Conservation (phyloP, 2,113 vertebrate species). For the Ranitomeya variabilis region DNA sequence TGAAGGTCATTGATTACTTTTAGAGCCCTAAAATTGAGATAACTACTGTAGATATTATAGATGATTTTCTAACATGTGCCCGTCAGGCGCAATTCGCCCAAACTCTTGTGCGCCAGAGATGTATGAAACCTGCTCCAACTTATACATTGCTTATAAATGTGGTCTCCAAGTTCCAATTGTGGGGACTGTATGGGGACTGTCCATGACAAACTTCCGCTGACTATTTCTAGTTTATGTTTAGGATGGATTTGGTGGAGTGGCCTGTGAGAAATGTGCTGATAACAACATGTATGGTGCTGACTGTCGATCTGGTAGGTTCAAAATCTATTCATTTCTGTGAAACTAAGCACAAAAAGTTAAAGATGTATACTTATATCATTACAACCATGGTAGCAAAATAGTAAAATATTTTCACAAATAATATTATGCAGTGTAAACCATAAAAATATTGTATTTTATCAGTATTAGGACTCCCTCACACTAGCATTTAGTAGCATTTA, state of each 20-base stretch:
- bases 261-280: slow-evolving; percentile 85
- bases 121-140: too few relatives aligned
- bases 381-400: not conserved
- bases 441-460: not conserved
- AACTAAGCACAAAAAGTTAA: not conserved
- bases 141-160: not conserved
- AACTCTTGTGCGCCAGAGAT: too few relatives aligned
- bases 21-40: too few relatives aligned
- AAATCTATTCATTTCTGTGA: not conserved
- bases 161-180: not conserved
- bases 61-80: too few relatives aligned
- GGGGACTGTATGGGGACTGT: not conserved
- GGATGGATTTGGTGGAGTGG: slow-evolving; percentile 82
- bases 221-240: slow-evolving; percentile 60
- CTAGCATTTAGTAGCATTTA: too few relatives aligned
- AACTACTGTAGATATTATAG: too few relatives aligned
- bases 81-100: too few relatives aligned
- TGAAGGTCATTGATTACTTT: too few relatives aligned
- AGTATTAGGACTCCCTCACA: too few relatives aligned
- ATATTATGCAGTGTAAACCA: not conserved
- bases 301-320: slow-evolving; percentile 79
- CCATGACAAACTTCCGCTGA: not conserved
- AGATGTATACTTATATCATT: not conserved
- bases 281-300: slow-evolving; percentile 78
- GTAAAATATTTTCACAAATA: not conserved